phyloP scores from a whole-genome alignment of 2,797 vertebrate genomes.

The Furcifer pardalis region DNA sequence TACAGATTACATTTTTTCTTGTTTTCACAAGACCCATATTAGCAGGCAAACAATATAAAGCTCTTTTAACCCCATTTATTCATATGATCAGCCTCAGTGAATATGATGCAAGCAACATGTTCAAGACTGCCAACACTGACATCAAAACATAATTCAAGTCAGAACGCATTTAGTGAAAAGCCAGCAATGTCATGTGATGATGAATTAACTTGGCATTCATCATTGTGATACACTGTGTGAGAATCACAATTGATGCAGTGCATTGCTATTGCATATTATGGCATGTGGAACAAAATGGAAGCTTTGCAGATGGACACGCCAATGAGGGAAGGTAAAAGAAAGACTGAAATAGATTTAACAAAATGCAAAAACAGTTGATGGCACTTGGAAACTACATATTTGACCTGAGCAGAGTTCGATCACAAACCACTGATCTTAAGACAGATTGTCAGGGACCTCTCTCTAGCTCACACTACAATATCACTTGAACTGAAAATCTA shows the following conservation, averaged over 20 bases:
- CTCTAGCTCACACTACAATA: not conserved
- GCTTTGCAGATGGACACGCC: slow-evolving; percentile 57
- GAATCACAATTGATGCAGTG: slow-evolving; percentile 45
- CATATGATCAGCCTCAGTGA: slow-evolving; percentile 52
- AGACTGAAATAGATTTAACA: slow-evolving; percentile 46
- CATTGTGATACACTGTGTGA: slow-evolving; percentile 40
- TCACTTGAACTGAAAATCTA: slow-evolving; percentile 37
- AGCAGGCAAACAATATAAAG: slow-evolving; percentile 24
- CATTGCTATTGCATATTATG: slow-evolving; percentile 51
- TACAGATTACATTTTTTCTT: slow-evolving; percentile 25
- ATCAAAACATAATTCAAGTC: slow-evolving; percentile 48
- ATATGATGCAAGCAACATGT: slow-evolving; percentile 59
- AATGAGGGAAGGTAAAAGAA: slow-evolving; percentile 48
- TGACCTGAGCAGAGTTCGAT: slow-evolving; percentile 33
- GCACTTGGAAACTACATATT: slow-evolving; percentile 45
- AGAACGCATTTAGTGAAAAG: slow-evolving; percentile 54
- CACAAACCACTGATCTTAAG: slow-evolving; percentile 36
- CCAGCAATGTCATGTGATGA: slow-evolving; percentile 55
- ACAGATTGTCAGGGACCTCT: slow-evolving; percentile 41
- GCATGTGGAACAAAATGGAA: slow-evolving; percentile 54
- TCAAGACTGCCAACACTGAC: slow-evolving; percentile 59
- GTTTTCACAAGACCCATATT: slow-evolving; percentile 44
- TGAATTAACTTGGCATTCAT: slow-evolving; percentile 58
- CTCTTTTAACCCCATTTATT: slow-evolving; percentile 49
- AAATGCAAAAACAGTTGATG: slow-evolving; percentile 57